Evolutionary conservation across 2,888 invertebrate species (phyloP).

Genomic region (Cephonodes hylas): DNA sequence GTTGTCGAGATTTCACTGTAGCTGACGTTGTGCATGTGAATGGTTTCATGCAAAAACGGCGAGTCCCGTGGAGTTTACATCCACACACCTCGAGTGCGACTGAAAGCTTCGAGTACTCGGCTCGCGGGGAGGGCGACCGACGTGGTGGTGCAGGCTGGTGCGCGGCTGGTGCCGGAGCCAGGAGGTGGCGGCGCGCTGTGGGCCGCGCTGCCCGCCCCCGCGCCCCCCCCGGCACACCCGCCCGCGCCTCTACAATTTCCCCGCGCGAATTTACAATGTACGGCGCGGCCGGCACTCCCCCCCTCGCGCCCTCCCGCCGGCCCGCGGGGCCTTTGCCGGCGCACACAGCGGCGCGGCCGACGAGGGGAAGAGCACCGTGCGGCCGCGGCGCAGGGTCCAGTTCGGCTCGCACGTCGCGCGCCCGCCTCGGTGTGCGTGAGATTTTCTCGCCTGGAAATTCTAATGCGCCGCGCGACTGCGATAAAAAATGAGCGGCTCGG

Average conservation of each 20-base stretch:
- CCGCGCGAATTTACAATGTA: slow-evolving; percentile 73
- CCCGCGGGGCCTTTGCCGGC: slow-evolving; percentile 35
- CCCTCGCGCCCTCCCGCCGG: slow-evolving; percentile 42
- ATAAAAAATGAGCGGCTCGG: slow-evolving; percentile 78
- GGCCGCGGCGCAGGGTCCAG: neutral
- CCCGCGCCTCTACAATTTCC: slow-evolving; percentile 34
- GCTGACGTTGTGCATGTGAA: no score
- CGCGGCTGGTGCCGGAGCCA: no score
- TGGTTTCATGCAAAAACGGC: no score
- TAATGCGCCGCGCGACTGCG: slow-evolving; percentile 79
- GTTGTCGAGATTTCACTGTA: no score
- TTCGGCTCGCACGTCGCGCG: neutral
- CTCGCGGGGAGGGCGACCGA: no score
- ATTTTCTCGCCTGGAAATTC: slow-evolving; percentile 80
- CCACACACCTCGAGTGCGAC: no score
- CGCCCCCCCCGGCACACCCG: slow-evolving; percentile 22
- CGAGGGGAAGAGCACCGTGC: neutral
- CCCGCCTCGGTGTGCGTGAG: slow-evolving; percentile 58
- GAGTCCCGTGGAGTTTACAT: no score
- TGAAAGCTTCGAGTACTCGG: no score
- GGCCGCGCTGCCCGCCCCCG: slow-evolving; percentile 37
- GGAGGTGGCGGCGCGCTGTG: no score
- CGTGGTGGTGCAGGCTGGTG: no score
- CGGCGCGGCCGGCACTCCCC: neutral
- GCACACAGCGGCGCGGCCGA: slow-evolving; percentile 26